These are phyloP conservation scores for Channallabes apus DNA, from an alignment of 2,797 vertebrate species.

Conservation along the genomic window DNA sequence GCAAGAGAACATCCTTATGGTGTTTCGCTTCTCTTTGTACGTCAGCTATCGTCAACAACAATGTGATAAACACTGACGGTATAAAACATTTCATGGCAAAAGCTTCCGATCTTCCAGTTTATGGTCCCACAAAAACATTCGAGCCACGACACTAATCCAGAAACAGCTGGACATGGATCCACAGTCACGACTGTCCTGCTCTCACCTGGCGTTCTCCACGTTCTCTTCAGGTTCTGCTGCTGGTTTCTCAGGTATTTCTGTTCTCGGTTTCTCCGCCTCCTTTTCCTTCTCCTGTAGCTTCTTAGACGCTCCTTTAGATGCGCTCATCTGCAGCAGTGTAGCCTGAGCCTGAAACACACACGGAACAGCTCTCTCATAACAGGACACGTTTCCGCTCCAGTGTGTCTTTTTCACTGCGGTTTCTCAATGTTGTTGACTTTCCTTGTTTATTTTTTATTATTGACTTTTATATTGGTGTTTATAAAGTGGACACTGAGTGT, in stretches of 20 bases:
- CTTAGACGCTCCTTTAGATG: constrained; percentile 66
- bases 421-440: not conserved
- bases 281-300: constrained; percentile 65
- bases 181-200: not conserved
- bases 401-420: not conserved
- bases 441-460: not conserved
- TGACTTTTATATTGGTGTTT: not conserved
- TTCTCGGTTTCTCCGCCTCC: constrained; percentile 55
- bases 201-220: constrained; percentile 79
- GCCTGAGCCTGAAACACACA: constrained; percentile 71
- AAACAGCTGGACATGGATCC: not conserved
- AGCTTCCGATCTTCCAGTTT: too few species aligned
- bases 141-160: too few species aligned
- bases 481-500: not conserved
- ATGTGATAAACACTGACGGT: not conserved
- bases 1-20: too few species aligned
- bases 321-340: constrained; percentile 83
- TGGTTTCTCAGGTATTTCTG: constrained; percentile 39
- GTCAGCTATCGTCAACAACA: not conserved
- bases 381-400: too few species aligned
- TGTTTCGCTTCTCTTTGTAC: not conserved
- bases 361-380: not conserved
- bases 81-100: not conserved
- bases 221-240: constrained; percentile 65
- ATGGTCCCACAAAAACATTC: not conserved